A percentile compares a stretch with the other conserved stretches of the same genome.
Evolutionary conservation across 35 echinoderm and acorn worm species (phyloP).

Genomic region (Antedon bifida): DNA sequence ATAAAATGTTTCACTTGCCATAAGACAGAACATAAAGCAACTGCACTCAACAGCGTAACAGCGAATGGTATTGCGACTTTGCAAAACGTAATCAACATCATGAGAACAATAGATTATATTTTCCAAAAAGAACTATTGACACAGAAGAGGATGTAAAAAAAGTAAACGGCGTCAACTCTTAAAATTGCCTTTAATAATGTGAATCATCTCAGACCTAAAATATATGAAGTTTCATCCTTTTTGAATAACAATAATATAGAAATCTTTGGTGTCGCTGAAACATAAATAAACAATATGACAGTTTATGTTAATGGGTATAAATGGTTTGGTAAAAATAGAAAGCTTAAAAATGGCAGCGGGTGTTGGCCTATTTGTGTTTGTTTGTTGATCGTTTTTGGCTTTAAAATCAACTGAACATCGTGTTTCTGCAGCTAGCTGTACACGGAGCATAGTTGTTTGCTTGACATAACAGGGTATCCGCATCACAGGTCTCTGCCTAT

Average conservation of each 20-base stretch:
- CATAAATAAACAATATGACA: not conserved
- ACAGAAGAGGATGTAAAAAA: not conserved
- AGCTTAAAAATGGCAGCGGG: constrained; percentile 11
- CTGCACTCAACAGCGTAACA: not conserved
- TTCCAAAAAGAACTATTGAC: not conserved
- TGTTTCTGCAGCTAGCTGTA: no score
- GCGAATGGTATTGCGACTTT: not conserved
- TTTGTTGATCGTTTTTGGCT: no score
- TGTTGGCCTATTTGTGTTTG: not conserved
- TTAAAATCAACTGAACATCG: no score
- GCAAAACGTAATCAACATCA: not conserved
- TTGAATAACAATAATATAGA: constrained; percentile 7
- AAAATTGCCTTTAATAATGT: constrained; percentile 16
- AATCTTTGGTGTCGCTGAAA: constrained; percentile 10
- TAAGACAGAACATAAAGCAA: not conserved
- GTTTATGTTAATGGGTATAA: not conserved
- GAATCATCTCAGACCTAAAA: constrained; percentile 7
- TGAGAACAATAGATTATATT: not conserved
- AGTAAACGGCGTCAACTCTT: not conserved
- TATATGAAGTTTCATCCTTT: constrained; percentile 3
- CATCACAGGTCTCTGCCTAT: no score
- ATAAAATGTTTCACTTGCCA: not conserved
- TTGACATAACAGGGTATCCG: no score
- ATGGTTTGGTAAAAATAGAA: constrained; percentile 23
- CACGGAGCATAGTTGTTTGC: no score